phyloP scores from a whole-genome alignment of 2,888 invertebrate genomes.

The Mesorhabditis spiculigera region DNA sequence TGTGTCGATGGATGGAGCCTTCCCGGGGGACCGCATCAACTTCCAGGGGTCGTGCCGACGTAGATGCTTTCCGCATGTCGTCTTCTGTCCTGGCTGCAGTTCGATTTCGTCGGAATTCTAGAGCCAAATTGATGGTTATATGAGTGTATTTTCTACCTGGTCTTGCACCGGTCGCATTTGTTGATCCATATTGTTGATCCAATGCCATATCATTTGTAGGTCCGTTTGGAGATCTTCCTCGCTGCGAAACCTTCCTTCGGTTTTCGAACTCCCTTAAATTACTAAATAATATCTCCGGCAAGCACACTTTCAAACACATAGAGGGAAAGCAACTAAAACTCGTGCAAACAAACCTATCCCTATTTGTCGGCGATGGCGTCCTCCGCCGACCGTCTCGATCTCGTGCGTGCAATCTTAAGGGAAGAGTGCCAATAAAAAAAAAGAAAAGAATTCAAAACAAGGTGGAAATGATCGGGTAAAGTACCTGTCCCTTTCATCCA shows the following conservation, averaged over 20 bases:
- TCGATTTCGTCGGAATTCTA: not conserved
- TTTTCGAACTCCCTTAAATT: not conserved
- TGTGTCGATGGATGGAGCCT: conserved; percentile 12
- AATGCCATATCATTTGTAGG: not conserved
- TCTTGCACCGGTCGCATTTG: not conserved
- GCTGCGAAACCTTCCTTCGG: conserved; percentile 5
- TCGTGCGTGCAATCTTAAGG: conserved; percentile 2
- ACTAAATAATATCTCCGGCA: not conserved
- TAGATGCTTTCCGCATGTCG: not conserved
- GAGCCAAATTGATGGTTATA: not conserved
- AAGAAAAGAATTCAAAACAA: not conserved
- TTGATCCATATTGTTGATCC: conserved; percentile 4
- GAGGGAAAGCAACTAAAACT: no score
- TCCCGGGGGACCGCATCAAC: conserved; percentile 2
- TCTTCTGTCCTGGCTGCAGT: conserved; percentile 2
- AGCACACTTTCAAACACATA: no score
- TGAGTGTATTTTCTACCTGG: not conserved
- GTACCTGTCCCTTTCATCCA: not conserved
- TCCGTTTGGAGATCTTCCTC: conserved; percentile 1
- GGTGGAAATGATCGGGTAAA: not conserved
- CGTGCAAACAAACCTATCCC: not conserved
- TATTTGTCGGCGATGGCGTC: conserved; percentile 6
- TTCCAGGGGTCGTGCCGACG: conserved; percentile 10
- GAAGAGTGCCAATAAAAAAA: not conserved
- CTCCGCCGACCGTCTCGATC: conserved; percentile 5